phyloP scores from a whole-genome alignment of 2,113 vertebrate genomes.

The Podiceps cristatus region DNA sequence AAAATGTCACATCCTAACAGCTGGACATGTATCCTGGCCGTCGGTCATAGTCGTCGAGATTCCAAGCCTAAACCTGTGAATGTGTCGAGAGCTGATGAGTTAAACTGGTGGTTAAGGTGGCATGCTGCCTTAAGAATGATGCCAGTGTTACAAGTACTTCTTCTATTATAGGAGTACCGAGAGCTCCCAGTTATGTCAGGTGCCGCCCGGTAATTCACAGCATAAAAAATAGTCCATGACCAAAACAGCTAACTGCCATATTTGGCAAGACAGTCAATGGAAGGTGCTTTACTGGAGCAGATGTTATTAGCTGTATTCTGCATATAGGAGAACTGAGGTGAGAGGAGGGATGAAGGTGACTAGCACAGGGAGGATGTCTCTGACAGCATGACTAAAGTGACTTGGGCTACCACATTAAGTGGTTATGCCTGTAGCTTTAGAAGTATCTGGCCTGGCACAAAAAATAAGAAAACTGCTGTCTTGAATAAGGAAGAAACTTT shows the following conservation, averaged over 20 bases:
- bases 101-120: background rate
- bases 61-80: background rate
- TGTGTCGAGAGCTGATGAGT: background rate
- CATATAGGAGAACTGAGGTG: background rate
- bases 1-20: background rate
- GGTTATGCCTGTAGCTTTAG: background rate
- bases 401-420: accelerated
- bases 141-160: background rate
- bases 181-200: background rate
- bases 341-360: background rate
- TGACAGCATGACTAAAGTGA: background rate
- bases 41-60: background rate
- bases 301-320: background rate
- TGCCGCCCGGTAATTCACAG: background rate
- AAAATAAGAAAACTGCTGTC: background rate
- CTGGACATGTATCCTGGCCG: background rate
- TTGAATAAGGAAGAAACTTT: background rate
- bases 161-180: background rate
- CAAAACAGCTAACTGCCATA: background rate
- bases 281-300: background rate
- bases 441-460: background rate
- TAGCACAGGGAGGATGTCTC: background rate
- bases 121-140: background rate
- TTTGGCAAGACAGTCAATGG: background rate
- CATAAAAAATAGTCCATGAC: background rate